These are phyloP conservation scores for Tanypteryx hageni DNA, from an alignment of 2,888 invertebrate species.

Conservation along the genomic window DNA sequence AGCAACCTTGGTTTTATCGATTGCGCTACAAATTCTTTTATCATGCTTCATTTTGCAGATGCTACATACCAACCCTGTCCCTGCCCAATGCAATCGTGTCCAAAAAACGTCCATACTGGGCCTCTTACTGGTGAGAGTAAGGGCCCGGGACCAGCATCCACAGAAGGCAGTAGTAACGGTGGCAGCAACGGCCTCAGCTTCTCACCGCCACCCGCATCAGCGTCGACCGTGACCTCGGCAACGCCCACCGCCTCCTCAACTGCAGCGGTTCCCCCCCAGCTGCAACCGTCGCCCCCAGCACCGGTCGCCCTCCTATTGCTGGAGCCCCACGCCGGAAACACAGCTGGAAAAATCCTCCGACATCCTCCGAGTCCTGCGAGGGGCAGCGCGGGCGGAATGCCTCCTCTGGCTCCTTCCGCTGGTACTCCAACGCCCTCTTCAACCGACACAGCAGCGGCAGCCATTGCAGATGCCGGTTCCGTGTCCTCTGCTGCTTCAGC, in stretches of 20 bases:
- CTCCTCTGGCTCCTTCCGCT: slow-evolving; percentile 76
- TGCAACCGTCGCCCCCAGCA: slow-evolving; percentile 72
- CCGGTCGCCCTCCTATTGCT: slow-evolving; percentile 76
- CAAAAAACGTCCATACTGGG: slow-evolving; percentile 99
- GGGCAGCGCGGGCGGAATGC: slow-evolving; percentile 80
- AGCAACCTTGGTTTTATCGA: too few relatives aligned
- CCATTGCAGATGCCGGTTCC: background rate
- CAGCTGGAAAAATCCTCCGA: slow-evolving; percentile 73
- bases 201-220: slow-evolving; percentile 75
- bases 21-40: too few relatives aligned
- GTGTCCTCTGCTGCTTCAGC: slow-evolving; percentile 34
- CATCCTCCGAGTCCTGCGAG: slow-evolving; percentile 82
- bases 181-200: slow-evolving; percentile 78
- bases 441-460: slow-evolving; percentile 64
- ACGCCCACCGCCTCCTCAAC: slow-evolving; percentile 75
- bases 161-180: slow-evolving; percentile 73
- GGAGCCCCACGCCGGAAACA: slow-evolving; percentile 73
- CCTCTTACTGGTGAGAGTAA: slow-evolving; percentile 98
- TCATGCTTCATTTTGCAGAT: slow-evolving; percentile 72
- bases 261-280: slow-evolving; percentile 71
- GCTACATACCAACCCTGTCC: slow-evolving; percentile 85
- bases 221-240: slow-evolving; percentile 75
- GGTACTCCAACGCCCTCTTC: slow-evolving; percentile 76
- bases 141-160: slow-evolving; percentile 77
- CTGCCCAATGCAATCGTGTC: slow-evolving; percentile 95